Percentiles rank a stretch among this genome's conserved stretches.
phyloP scores from a whole-genome alignment of 2,888 invertebrate genomes.

The Epinotia brunnichana region DNA sequence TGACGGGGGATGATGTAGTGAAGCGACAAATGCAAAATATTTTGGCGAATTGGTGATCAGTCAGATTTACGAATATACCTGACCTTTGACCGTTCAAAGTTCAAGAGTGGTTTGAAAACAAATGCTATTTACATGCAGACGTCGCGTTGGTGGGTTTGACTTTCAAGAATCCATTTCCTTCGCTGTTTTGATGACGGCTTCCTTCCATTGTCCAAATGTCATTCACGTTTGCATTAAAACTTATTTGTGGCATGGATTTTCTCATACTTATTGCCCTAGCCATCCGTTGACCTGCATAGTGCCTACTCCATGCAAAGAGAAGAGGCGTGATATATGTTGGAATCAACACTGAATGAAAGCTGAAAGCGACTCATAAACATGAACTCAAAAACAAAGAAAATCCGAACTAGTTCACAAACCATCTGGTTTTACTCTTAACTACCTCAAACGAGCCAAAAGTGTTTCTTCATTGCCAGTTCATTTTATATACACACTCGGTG shows the following conservation, averaged over 20 bases:
- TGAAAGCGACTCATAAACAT: not conserved
- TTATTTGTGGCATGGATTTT: not conserved
- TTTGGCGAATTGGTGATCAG: not conserved
- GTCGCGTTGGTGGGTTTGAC: slow-evolving; percentile 3
- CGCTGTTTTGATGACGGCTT: not conserved
- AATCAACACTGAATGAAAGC: not conserved
- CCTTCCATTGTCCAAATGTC: slow-evolving; percentile 10
- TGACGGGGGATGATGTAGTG: not conserved
- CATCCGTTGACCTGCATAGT: not conserved
- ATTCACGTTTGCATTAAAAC: not conserved
- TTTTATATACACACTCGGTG: not conserved
- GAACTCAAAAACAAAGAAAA: slow-evolving; percentile 5
- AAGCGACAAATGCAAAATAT: not conserved
- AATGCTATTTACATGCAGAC: slow-evolving; percentile 2
- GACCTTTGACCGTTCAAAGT: slow-evolving; percentile 31
- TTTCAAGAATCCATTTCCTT: not conserved
- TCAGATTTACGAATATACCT: not conserved
- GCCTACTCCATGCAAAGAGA: not conserved
- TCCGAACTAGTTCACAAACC: not conserved
- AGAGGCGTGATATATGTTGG: not conserved
- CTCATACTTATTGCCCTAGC: not conserved
- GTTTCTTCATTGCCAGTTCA: not conserved
- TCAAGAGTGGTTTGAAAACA: slow-evolving; percentile 23
- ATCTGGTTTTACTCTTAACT: not conserved
- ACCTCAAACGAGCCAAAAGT: not conserved